A percentile compares a stretch with the other conserved stretches of the same genome.
These are phyloP conservation scores for Clavelina lepadiformis DNA, from an alignment of 23 tunicate genomes.

Conservation along the genomic window DNA sequence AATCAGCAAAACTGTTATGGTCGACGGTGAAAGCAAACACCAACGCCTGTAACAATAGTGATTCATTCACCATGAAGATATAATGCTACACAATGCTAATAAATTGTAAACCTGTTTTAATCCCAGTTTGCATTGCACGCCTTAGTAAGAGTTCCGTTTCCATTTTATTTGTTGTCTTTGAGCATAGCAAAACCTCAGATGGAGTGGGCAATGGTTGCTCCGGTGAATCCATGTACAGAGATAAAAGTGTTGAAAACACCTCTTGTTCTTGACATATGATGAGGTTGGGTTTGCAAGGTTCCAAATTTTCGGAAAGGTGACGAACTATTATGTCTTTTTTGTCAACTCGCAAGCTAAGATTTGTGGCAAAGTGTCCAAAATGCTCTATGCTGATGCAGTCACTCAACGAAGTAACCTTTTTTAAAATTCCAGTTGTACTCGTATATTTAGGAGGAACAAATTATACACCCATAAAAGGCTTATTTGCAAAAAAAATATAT, in stretches of 20 bases:
- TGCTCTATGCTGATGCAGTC: constrained; percentile 47
- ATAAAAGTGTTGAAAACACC: constrained; percentile 5
- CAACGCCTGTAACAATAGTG: too few relatives aligned
- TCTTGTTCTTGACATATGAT: constrained; percentile 24
- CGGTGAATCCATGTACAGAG: constrained; percentile 21
- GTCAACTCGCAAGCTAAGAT: not conserved
- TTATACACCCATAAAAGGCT: not conserved
- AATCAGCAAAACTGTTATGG: too few relatives aligned
- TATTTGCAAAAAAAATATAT: not conserved
- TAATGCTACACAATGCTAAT: too few relatives aligned
- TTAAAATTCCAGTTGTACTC: too few relatives aligned
- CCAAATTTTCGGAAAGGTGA: constrained; percentile 1
- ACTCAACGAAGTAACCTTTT: constrained; percentile 25
- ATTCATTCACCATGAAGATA: too few relatives aligned
- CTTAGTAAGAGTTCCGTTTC: constrained; percentile 33
- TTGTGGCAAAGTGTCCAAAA: constrained; percentile 20
- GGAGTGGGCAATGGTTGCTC: constrained; percentile 46
- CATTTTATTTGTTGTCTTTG: constrained; percentile 21
- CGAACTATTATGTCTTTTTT: not conserved
- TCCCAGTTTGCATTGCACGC: too few relatives aligned
- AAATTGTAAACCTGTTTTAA: too few relatives aligned
- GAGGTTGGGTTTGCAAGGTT: constrained; percentile 25
- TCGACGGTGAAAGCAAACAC: too few relatives aligned
- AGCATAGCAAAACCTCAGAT: constrained; percentile 46
- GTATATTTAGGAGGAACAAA: not conserved